These are phyloP conservation scores for Neodiprion pinetum DNA, from an alignment of 1,140 invertebrate species.

Conservation along the genomic window DNA sequence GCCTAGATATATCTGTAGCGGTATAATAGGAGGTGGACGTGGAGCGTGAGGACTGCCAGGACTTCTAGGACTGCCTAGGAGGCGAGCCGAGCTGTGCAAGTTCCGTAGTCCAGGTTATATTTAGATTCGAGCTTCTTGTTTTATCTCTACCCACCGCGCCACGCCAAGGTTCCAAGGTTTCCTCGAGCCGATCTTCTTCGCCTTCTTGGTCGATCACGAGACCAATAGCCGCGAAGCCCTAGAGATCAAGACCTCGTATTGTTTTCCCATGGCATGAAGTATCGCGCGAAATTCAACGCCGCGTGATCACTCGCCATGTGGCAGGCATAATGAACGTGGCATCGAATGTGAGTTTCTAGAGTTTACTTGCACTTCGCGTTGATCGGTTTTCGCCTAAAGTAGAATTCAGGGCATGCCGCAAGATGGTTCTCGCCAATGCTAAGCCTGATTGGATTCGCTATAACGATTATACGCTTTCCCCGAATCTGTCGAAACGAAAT, in stretches of 20 bases:
- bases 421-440: background rate
- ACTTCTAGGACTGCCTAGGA: slow-evolving; percentile 6
- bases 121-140: slow-evolving; percentile 7
- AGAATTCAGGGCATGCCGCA: background rate
- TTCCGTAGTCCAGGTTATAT: slow-evolving; percentile 5
- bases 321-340: no score
- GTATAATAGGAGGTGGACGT: background rate
- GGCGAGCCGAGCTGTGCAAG: background rate
- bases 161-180: slow-evolving; percentile 6
- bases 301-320: no score
- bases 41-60: background rate
- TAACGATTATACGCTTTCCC: background rate
- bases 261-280: no score
- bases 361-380: background rate
- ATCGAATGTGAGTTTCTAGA: no score
- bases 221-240: background rate
- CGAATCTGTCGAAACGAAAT: background rate
- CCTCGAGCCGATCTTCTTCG: slow-evolving; percentile 2
- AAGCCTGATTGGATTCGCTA: background rate
- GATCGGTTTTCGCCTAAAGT: background rate
- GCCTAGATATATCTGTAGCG: background rate
- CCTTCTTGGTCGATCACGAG: background rate
- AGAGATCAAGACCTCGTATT: no score
- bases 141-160: background rate
- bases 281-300: no score